Evolutionary conservation across 2,113 vertebrate genomes (phyloP).

Genomic region (Danionella cerebrum): DNA sequence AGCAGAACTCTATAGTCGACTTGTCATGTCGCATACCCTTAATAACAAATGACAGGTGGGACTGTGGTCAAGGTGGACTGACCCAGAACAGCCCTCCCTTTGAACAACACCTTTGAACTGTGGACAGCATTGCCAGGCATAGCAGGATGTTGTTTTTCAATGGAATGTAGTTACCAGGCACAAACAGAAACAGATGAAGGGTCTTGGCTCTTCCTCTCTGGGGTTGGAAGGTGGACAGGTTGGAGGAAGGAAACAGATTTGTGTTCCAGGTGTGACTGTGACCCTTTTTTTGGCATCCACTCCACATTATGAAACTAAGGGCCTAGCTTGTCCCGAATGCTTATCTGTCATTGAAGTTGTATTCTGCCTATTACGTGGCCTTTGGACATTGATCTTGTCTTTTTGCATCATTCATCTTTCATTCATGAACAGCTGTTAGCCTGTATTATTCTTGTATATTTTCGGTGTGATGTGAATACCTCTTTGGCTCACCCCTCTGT

Average conservation of each 20-base stretch:
- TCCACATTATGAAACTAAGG: background rate
- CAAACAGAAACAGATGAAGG: constrained; percentile 20
- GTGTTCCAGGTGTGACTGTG: constrained; percentile 26
- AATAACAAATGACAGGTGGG: constrained; percentile 32
- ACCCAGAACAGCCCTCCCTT: constrained; percentile 10
- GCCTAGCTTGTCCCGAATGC: background rate
- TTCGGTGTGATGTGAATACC: background rate
- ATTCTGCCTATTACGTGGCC: background rate
- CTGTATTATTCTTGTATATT: background rate
- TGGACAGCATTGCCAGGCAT: constrained; percentile 5
- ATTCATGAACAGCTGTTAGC: background rate
- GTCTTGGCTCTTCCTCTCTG: background rate
- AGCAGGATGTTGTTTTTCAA: constrained; percentile 12
- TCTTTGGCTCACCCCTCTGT: background rate
- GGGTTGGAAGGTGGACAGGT: constrained; percentile 1
- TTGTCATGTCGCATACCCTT: constrained; percentile 36
- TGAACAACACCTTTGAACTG: constrained; percentile 37
- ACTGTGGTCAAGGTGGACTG: constrained; percentile 18
- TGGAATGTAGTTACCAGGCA: constrained; percentile 11
- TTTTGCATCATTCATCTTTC: constrained; percentile 10
- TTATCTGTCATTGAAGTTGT: background rate
- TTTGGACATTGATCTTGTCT: constrained; percentile 7
- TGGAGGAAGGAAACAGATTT: constrained; percentile 28
- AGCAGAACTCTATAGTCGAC: constrained; percentile 8
- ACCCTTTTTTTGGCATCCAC: background rate